Conservation (phyloP, 2,888 invertebrate genomes). For the Drosophila macrospina region DNA sequence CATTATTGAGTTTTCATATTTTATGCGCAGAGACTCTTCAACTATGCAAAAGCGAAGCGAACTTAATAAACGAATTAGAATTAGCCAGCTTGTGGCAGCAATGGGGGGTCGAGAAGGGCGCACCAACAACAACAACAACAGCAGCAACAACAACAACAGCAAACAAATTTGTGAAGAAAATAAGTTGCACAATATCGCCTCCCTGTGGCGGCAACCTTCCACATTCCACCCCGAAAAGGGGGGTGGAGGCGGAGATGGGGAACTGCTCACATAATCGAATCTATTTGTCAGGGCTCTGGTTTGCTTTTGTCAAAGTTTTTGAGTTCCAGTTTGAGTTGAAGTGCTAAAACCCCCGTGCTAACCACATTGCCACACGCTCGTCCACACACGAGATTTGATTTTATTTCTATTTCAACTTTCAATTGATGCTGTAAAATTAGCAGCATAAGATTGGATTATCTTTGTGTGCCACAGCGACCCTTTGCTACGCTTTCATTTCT, state of each 20-base stretch:
- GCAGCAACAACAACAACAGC: neutral
- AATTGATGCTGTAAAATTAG: conserved; percentile 75
- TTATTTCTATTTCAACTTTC: conserved; percentile 52
- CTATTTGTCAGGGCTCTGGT: conserved; percentile 64
- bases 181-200: conserved; percentile 42
- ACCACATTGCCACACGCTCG: conserved; percentile 69
- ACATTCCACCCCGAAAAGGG: conserved; percentile 1
- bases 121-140: neutral
- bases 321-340: conserved; percentile 60
- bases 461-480: conserved; percentile 48
- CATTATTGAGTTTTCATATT: conserved; percentile 79
- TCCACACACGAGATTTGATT: conserved; percentile 70
- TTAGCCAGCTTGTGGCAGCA: conserved; percentile 58
- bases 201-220: conserved; percentile 45
- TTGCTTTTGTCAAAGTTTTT: conserved; percentile 62
- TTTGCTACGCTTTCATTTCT: conserved; percentile 40
- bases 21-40: conserved; percentile 58
- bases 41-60: conserved; percentile 68
- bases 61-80: conserved; percentile 75
- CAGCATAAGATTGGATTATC: conserved; percentile 82
- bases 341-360: conserved; percentile 3
- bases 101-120: neutral
- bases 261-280: conserved; percentile 72
- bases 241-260: neutral
- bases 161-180: conserved; percentile 17